Base-by-base conservation (phyloP, 2,888 invertebrate genomes). In the Lamellibrachia satsuma region DNA sequence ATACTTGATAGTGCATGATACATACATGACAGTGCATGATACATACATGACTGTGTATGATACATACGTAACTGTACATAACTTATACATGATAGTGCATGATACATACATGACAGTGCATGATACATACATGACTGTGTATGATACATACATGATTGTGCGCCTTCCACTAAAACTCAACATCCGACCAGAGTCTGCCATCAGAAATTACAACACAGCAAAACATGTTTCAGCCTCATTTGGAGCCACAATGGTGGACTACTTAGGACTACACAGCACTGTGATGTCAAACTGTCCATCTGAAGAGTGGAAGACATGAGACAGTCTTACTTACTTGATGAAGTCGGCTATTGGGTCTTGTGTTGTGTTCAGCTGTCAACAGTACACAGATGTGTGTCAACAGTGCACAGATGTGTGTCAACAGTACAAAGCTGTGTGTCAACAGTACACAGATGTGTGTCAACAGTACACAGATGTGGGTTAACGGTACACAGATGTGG, bases 321-420 rank as follows among this genome's bases (percentile, higher is more conserved):
- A 22, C n/a, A 22, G 22, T 15, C 15, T 91, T 90, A 94, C 95
- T 95, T 94, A 96, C 96, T 96, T 96, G 52, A 96, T 95, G 92
- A 96, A 96, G 93, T 96, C 96, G 92, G 95, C 96, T 90, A 96
- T 95, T 3, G 96, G 96, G 93, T 96, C 96, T 92, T 94, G 94
- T n/a, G 96, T 96, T 2, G 95, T 93, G 92, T 95, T 95, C 55
- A 96, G 93, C 96, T 96, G 94, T 52, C 94, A 95, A 91, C 93
- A 11, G 93, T 90, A 93, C 39, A 91, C 1, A 55, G 27, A 91
- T 7, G 9, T 15, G 8, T 52, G 22, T 11, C n/a, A 75, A 75
- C 75, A 15, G 75, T 15, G 22, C 60, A 60, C 6, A 1, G 4
- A 60, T 55, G 8, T 55, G 9, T 55, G 9, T 7, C 55, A 55